These are phyloP conservation scores for Agrilus biguttatus DNA, from an alignment of 2,888 invertebrate genomes.

Conservation along the genomic window DNA sequence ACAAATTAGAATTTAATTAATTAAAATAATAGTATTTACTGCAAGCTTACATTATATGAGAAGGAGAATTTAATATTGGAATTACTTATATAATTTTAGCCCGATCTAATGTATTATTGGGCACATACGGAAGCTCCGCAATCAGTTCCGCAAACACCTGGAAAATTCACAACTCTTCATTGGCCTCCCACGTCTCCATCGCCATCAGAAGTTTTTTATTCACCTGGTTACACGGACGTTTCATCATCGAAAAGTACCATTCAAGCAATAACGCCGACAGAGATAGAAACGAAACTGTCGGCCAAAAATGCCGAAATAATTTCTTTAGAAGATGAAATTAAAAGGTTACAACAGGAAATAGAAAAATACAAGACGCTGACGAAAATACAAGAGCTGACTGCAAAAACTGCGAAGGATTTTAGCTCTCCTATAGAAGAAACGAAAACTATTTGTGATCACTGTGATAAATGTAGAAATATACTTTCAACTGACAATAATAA, in stretches of 20 bases:
- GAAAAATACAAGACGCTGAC: conserved; percentile 43
- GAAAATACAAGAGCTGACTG: conserved; percentile 40
- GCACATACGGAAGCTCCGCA: conserved; percentile 61
- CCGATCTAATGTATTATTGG: conserved; percentile 86
- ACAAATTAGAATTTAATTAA: not conserved
- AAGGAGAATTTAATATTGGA: too few relatives aligned
- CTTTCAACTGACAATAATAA: not conserved
- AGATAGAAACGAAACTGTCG: conserved; percentile 12
- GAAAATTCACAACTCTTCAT: conserved; percentile 52
- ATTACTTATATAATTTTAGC: conserved; percentile 37
- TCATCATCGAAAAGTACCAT: conserved; percentile 16
- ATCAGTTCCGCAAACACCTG: conserved; percentile 54
- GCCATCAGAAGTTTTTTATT: conserved; percentile 13
- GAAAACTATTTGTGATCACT: conserved; percentile 15
- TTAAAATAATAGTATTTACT: too few relatives aligned
- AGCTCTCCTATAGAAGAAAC: conserved; percentile 29
- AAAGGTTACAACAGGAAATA: conserved; percentile 39
- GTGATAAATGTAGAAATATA: conserved; percentile 18
- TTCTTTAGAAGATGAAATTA: conserved; percentile 33
- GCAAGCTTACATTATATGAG: too few relatives aligned
- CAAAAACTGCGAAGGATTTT: conserved; percentile 38
- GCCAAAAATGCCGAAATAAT: conserved; percentile 27
- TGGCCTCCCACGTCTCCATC: conserved; percentile 51
- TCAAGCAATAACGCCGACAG: conserved; percentile 7
- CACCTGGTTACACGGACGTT: conserved; percentile 12